Base-by-base conservation (phyloP, 1,140 invertebrate species). In the Caenorhabditis latens region DNA sequence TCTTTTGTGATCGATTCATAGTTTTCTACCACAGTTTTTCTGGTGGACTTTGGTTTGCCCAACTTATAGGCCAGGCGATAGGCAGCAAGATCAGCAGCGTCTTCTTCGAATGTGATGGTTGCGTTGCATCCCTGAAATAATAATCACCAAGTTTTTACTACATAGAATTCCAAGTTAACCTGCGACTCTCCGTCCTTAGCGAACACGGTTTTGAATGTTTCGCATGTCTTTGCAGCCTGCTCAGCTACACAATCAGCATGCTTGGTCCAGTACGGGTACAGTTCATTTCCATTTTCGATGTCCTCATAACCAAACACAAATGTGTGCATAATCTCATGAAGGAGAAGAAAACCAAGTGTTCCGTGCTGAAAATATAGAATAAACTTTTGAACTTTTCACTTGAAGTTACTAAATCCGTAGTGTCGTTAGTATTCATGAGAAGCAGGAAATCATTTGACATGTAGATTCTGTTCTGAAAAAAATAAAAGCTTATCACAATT, bases 291-390 rank as follows among this genome's bases (percentile, higher is more conserved):
- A 7, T 46, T 6, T n/a, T 79, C 43, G 0, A 32, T 42, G 16
- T 48, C 46, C 46, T 24, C 16, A 32, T 79, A 8, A 42, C 42
- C 71, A 79, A 71, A 46, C 5, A 71, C 65, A 13, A 71, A 79
- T 50, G 71, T 50, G 13, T 79, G 71, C n/a, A 79, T 21, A 6
- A 79, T 79, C n/a, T 79, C 71, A 14, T 79, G 71, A 21, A n/a
- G 6, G 2, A 79, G 7, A 14, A 40, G 21, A 24, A 79, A 79
- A 1, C 71, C 71, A 53, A 53, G 11, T 19, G 40, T 50, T 0
- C 71, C 71, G 21, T 50, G 53, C 71, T 79, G 46, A 79, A 79
- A 79, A 2, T 13, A 46, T 7, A 32, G 42, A 0, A 50, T 11
- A 11, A 53, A 53, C 11, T 13, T 4, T 0, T 11, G 6, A 24